These are phyloP conservation scores for Pithecia hirsuta DNA, from an alignment of 2,797 vertebrate genomes.

Conservation along the genomic window DNA sequence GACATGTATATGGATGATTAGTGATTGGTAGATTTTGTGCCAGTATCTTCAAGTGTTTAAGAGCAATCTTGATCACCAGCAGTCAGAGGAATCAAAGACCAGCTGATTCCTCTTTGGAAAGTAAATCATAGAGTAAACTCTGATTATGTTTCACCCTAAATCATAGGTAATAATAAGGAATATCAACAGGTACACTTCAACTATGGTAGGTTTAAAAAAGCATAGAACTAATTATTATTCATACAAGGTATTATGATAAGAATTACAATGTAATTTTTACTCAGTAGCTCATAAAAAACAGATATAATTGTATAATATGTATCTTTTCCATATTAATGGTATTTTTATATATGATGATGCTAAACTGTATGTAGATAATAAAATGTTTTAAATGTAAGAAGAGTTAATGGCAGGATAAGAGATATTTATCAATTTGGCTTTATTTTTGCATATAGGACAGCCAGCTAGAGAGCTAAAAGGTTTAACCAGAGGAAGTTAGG, in stretches of 20 bases:
- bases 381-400: conserved; percentile 31
- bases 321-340: conserved; percentile 36
- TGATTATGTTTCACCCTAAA: conserved; percentile 49
- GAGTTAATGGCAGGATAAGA: not conserved
- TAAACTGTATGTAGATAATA: not conserved
- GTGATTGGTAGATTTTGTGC: conserved; percentile 64
- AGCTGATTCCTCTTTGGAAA: conserved; percentile 46
- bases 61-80: conserved; percentile 53
- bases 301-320: not conserved
- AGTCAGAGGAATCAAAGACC: conserved; percentile 56
- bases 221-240: not conserved
- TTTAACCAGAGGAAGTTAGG: conserved; percentile 16
- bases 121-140: not conserved
- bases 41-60: conserved; percentile 55
- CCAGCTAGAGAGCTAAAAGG: not conserved
- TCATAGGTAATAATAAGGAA: conserved; percentile 1
- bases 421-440: not conserved
- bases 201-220: not conserved
- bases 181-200: conserved; percentile 45
- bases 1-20: conserved; percentile 53
- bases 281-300: not conserved
- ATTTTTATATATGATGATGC: not conserved
- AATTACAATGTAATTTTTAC: conserved; percentile 22
- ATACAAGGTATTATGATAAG: not conserved
- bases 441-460: conserved; percentile 10